Evolutionary conservation across 2,888 invertebrate species (phyloP), one percentile per base, ranked within the genome.

Genomic region (Aleiodes alternator): DNA sequence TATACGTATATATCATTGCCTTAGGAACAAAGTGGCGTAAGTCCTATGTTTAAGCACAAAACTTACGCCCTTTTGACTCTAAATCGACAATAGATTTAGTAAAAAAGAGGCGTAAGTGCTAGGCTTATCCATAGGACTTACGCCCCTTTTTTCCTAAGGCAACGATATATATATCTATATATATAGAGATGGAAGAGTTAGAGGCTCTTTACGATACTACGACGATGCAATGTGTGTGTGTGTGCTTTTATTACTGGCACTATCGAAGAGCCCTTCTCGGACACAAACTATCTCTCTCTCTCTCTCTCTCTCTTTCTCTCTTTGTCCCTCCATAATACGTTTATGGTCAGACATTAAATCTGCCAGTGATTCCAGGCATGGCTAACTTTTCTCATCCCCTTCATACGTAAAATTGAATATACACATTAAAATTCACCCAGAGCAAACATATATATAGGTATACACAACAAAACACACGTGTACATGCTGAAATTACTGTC

Each of bases 341-440:
- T 74, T 69, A 69, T 53, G 53, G 31, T 56, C 29, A 43, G 48
- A 14, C 53, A 69, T 74, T 69, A 74, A 74, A 74, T 61, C 69
- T 74, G 43, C 64, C 72, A 74, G 59, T 61, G 61, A 74, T 74
- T 56, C 57, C 57, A 61, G 16, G 4, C 57, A 6, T 43, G 7
- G 16, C 64, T 64, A 64, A 64, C 64, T 48, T 8, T 43, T 11
- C 38, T n/a, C 61, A 14, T 38, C 9, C 61, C 61, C 50, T 59
- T 7, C 43, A 23, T 23, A 23, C 1, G 1, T 1, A 16, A 64
- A 31, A 11, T 34, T 48, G 59, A 4, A 50, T 57, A 29, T 71
- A 34, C 23, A 57, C 57, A 43, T 48, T 59, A 51, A 72, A 72
- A 51, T 72, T 72, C 38, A 53, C 64, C 38, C 61, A 61, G 31